phyloP scores from a whole-genome alignment of 2,888 invertebrate genomes.

The Plagodis pulveraria region DNA sequence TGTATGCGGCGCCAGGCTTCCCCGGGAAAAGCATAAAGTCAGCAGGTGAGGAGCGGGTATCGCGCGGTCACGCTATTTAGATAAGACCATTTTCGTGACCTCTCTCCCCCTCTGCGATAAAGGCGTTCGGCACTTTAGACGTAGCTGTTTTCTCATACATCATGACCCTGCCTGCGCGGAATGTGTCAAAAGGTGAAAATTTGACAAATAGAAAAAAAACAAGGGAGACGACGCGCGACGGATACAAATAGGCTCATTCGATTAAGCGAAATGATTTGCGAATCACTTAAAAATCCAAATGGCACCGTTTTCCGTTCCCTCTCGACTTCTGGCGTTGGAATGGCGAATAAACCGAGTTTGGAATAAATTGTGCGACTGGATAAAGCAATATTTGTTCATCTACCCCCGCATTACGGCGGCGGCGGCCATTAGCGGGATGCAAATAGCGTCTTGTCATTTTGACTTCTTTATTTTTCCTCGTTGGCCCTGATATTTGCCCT shows the following conservation, averaged over 20 bases:
- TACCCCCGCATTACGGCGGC: conserved; percentile 81
- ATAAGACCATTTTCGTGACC: conserved; percentile 76
- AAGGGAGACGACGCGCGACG: conserved; percentile 57
- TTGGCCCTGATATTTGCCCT: conserved; percentile 44
- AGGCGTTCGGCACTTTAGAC: conserved; percentile 53
- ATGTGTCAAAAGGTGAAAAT: conserved; percentile 31
- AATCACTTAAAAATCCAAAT: conserved; percentile 80
- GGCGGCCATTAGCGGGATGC: conserved; percentile 82
- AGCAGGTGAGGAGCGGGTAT: conserved; percentile 74
- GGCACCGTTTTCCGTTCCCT: conserved; percentile 74
- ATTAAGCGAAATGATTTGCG: conserved; percentile 81
- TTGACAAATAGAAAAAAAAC: conserved; percentile 46
- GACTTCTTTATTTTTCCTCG: conserved; percentile 81
- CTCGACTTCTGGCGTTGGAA: conserved; percentile 70
- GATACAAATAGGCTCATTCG: conserved; percentile 76
- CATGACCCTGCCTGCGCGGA: conserved; percentile 25
- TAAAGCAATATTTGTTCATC: conserved; percentile 84
- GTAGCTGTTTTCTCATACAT: conserved; percentile 50
- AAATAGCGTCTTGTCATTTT: conserved; percentile 85
- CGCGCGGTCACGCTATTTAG: conserved; percentile 81
- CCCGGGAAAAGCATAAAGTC: conserved; percentile 77
- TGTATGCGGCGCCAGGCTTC: conserved; percentile 71
- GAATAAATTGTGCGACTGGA: conserved; percentile 83
- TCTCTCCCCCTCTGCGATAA: conserved; percentile 64
- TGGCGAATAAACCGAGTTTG: conserved; percentile 79